These are phyloP conservation scores for Diarsia brunnea DNA, from an alignment of 2,888 invertebrate genomes.

Conservation along the genomic window DNA sequence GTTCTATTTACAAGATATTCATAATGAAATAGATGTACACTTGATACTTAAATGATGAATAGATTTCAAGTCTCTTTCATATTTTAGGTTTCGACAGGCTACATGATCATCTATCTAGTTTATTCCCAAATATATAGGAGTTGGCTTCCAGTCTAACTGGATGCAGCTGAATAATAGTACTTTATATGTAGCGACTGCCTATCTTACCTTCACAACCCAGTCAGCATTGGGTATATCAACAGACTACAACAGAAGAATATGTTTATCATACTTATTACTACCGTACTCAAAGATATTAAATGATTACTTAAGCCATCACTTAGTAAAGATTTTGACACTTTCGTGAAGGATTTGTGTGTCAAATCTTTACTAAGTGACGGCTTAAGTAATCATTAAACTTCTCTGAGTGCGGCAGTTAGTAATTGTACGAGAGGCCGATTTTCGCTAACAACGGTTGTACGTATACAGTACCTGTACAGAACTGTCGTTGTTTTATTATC, in stretches of 20 bases:
- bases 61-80: not conserved
- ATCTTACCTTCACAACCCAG: not conserved
- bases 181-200: no score
- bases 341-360: no score
- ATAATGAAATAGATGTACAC: not conserved
- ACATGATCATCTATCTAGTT: not conserved
- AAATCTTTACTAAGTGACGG: no score
- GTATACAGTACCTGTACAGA: no score
- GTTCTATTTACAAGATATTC: constrained; percentile 12
- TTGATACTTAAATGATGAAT: not conserved
- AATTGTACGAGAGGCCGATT: constrained; percentile 24
- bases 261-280: constrained; percentile 40
- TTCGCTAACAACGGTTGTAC: not conserved
- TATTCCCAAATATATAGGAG: not conserved
- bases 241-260: constrained; percentile 38
- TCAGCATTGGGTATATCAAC: not conserved
- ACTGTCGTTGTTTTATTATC: not conserved
- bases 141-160: not conserved
- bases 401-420: no score
- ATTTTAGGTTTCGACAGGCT: not conserved
- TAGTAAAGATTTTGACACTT: no score
- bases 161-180: no score
- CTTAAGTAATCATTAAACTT: no score
- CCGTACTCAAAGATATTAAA: no score
- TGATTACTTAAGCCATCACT: no score